phyloP scores from a whole-genome alignment of 1,140 invertebrate species.

The Sminthurides bifidus region DNA sequence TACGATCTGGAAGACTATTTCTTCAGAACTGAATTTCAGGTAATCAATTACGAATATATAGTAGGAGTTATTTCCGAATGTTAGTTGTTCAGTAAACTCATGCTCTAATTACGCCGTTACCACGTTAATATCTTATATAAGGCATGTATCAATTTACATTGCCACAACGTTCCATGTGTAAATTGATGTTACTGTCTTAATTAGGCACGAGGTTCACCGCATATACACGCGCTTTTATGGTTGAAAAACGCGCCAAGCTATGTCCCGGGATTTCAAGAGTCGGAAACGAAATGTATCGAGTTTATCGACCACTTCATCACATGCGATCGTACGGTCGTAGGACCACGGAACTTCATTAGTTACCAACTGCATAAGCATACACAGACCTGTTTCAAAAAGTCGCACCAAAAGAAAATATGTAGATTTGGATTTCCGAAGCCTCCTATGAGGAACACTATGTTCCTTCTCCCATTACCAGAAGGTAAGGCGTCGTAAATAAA shows the following conservation, averaged over 20 bases:
- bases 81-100: no score
- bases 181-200: no score
- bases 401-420: background rate
- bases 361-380: conserved; percentile 20
- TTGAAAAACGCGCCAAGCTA: conserved; percentile 10
- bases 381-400: conserved; percentile 5
- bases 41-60: no score
- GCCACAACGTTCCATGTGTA: no score
- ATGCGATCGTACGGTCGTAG: background rate
- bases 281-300: background rate
- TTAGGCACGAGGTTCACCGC: conserved; percentile 12
- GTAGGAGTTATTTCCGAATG: no score
- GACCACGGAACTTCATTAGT: background rate
- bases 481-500: background rate
- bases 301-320: conserved; percentile 14
- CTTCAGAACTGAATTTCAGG: conserved; percentile 14
- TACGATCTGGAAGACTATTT: conserved; percentile 10
- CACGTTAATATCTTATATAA: no score
- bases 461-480: background rate
- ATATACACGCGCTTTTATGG: conserved; percentile 19
- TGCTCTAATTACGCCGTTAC: no score
- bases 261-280: background rate
- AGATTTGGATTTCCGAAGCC: conserved; percentile 16
- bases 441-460: conserved; percentile 7
- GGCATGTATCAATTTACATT: no score